Conservation (phyloP, 2,888 invertebrate species). For the Drosophila anomalata region DNA sequence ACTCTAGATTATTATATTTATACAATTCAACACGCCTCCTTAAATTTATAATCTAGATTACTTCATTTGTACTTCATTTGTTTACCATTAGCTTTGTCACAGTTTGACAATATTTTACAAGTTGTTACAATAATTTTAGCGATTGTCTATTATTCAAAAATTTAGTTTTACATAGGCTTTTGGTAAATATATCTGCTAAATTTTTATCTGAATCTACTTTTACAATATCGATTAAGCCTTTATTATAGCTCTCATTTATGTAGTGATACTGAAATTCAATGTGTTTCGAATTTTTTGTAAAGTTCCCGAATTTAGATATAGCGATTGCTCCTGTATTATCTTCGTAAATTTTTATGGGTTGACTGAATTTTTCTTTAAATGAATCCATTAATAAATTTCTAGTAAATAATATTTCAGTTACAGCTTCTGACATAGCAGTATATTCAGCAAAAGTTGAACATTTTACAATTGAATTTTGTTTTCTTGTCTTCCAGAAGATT, state of each 20-base stretch:
- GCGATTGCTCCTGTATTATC: conserved; percentile 3
- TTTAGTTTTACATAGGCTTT: conserved; percentile 1
- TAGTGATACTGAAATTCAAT: conserved; percentile 1
- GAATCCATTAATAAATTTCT: conserved; percentile 3
- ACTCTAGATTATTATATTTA: too few species aligned
- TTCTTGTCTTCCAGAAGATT: too few species aligned
- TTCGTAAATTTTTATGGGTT: conserved; percentile 3
- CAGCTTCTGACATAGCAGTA: conserved; percentile 3
- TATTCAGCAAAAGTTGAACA: neutral
- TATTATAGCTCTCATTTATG: conserved; percentile 1
- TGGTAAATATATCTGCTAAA: conserved; percentile 1
- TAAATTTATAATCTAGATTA: too few species aligned
- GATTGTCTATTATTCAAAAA: neutral
- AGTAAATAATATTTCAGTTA: conserved; percentile 4
- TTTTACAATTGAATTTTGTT: too few species aligned
- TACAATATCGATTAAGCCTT: neutral
- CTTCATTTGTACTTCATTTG: too few species aligned
- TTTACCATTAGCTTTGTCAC: too few species aligned
- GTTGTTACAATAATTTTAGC: too few species aligned
- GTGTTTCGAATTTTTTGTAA: conserved; percentile 2
- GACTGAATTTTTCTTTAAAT: neutral
- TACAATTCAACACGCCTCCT: too few species aligned
- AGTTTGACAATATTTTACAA: too few species aligned
- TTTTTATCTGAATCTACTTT: conserved; percentile 3
- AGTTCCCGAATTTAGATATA: conserved; percentile 2